Evolutionary conservation across 2,113 vertebrate species (phyloP), one percentile per base, ranked within the genome.

Genomic region (Cavia aperea): DNA sequence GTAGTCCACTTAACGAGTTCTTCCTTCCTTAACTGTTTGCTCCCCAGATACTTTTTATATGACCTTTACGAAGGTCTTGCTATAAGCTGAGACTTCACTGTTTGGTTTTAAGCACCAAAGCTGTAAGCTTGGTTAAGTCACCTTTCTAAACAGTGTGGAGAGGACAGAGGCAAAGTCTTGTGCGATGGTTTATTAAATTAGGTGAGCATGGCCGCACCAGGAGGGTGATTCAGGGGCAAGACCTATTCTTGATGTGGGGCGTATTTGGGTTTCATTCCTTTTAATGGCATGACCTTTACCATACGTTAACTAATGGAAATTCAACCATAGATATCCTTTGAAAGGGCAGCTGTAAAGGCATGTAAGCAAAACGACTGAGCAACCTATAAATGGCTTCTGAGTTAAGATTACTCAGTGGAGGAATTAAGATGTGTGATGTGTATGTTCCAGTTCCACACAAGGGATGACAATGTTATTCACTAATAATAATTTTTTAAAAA

Each of bases 171-270:
- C 43, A n/a, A 72, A 82, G 33, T 78, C n/a, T 5, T 16, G 2
- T 12, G 1, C 36, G 43, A 60, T 72, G 19, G 78, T 31, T 5
- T 36, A 26, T 43, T 11, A 70, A 62, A 36, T 7, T 58, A 66
- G 12, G 11, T 51, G n/a, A 62, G 46, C 65, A 51, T 13, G 43
- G 43, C 29, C 36, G 31, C 0, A 0, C 11, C 7, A 0, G 2
- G 21, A 73, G 21, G 68, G 24, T 21, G 46, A 10, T 51, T 58
- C 36, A 23, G 4, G 13, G 23, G 60, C 21, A 78, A 58, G 51
- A 85, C 3, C 12, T 4, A n/a, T 16, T 46, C 39, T 54, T n/a
- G 19, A 46, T 5, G 5, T 36, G 9, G 19, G 4, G 49, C 14
- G 16, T 21, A 54, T 11, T 15, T 49, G 11, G 82, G 10, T 1